Conservation (phyloP, 2,797 vertebrate species). For the Myotis myotis region DNA sequence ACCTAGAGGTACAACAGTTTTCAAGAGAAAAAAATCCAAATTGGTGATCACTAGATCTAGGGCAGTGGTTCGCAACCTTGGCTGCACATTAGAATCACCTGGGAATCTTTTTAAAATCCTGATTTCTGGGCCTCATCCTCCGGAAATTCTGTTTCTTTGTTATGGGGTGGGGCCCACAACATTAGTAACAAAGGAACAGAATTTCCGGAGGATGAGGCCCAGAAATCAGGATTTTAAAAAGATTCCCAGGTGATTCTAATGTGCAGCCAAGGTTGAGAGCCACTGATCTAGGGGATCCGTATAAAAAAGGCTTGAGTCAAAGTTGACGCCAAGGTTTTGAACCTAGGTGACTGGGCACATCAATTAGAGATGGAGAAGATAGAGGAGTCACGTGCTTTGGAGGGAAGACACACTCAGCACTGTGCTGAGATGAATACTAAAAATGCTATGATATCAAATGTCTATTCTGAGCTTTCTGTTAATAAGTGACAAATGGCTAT, state of each 20-base stretch:
- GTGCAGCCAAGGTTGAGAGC: no score
- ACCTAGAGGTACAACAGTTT: background rate
- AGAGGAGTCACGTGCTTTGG: background rate
- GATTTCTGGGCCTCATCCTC: no score
- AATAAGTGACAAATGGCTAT: background rate
- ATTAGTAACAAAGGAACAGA: no score
- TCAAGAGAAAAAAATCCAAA: conserved; percentile 1
- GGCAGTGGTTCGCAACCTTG: no score
- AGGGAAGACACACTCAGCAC: background rate
- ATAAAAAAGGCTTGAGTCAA: conserved; percentile 14
- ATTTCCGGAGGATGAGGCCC: no score
- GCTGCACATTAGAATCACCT: no score
- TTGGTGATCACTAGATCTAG: background rate
- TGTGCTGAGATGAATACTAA: background rate
- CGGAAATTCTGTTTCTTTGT: no score
- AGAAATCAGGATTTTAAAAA: no score
- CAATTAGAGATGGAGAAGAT: background rate
- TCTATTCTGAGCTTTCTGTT: background rate
- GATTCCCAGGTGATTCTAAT: no score
- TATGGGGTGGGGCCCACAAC: no score
- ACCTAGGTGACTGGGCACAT: background rate
- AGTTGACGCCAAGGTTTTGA: background rate
- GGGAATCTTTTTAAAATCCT: no score
- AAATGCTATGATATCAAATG: background rate
- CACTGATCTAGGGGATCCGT: background rate